A percentile compares a stretch with the other conserved stretches of the same genome.
phyloP scores from a whole-genome alignment of 2,888 invertebrate species.

The Apodemia zela region DNA sequence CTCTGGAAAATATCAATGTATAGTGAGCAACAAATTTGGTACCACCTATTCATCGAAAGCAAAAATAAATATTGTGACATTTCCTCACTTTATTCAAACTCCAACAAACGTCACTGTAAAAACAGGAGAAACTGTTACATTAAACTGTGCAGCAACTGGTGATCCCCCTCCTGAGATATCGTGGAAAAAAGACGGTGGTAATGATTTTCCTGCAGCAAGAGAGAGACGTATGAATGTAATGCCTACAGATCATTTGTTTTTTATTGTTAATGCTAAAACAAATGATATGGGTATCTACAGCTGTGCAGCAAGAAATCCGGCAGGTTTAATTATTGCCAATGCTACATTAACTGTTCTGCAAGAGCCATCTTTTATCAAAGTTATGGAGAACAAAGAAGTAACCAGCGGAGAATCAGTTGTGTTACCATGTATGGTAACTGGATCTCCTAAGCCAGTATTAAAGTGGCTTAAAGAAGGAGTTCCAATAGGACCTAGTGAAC shows the following conservation, averaged over 20 bases:
- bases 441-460: constrained; percentile 89
- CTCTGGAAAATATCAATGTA: constrained; percentile 95
- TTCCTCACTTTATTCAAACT: constrained; percentile 91
- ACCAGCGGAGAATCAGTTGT: constrained; percentile 91
- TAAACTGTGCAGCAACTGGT: constrained; percentile 95
- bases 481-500: constrained; percentile 85
- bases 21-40: constrained; percentile 93
- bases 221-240: constrained; percentile 96
- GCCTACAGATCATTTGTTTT: constrained; percentile 94
- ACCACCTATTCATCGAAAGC: constrained; percentile 93
- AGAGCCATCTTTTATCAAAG: constrained; percentile 91
- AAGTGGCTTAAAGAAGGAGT: constrained; percentile 93
- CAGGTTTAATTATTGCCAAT: constrained; percentile 92
- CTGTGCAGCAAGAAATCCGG: constrained; percentile 94
- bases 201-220: constrained; percentile 96
- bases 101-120: constrained; percentile 92
- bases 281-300: constrained; percentile 95
- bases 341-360: constrained; percentile 92
- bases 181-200: constrained; percentile 95
- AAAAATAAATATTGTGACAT: constrained; percentile 91
- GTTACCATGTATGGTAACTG: constrained; percentile 92
- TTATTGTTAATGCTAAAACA: constrained; percentile 94
- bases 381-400: constrained; percentile 92
- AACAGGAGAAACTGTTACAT: constrained; percentile 90
- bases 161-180: constrained; percentile 93